Conservation (phyloP, 2,113 vertebrate species). For the Gopherus flavomarginatus region DNA sequence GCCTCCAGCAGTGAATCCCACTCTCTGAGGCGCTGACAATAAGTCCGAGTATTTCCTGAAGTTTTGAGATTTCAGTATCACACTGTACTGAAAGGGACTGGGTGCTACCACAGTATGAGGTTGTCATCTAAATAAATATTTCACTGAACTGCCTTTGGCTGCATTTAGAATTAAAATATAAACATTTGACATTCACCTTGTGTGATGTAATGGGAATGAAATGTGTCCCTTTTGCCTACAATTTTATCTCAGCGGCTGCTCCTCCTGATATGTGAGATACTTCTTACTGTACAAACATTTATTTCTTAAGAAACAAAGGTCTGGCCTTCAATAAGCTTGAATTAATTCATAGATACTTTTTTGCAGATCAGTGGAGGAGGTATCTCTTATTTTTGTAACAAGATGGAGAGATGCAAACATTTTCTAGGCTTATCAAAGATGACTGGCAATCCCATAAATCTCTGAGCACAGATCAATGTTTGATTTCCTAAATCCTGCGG, state of each 20-base stretch:
- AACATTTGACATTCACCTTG: background rate
- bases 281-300: background rate
- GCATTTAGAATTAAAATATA: background rate
- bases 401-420: constrained; percentile 30
- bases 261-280: background rate
- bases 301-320: constrained; percentile 18
- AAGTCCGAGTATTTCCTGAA: background rate
- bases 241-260: background rate
- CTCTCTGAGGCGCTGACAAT: background rate
- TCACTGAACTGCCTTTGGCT: background rate
- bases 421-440: constrained; percentile 51
- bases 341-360: constrained; percentile 58
- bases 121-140: background rate
- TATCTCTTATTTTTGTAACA: constrained; percentile 41
- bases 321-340: constrained; percentile 29
- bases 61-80: background rate
- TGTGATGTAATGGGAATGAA: background rate
- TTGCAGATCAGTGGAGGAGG: constrained; percentile 25
- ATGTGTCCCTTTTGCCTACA: background rate
- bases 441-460: constrained; percentile 52
- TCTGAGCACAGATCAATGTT: constrained; percentile 56
- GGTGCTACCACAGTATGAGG: background rate
- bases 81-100: background rate
- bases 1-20: background rate
- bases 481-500: constrained; percentile 60